These are phyloP conservation scores for Parauchenoglanis ngamensis DNA, from an alignment of 2,797 vertebrate genomes.

Conservation along the genomic window DNA sequence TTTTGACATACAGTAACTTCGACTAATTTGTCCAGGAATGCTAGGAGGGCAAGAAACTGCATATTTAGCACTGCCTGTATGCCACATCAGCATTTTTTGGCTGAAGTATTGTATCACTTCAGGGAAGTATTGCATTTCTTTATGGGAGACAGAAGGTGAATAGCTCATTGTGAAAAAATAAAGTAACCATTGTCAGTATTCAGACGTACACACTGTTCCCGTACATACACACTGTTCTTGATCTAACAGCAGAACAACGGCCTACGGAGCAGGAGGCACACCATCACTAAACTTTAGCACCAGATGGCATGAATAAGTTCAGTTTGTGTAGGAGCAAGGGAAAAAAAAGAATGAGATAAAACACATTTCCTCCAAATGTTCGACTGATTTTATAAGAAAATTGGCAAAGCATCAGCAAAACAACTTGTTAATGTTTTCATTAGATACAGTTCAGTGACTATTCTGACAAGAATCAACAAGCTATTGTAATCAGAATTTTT, in stretches of 20 bases:
- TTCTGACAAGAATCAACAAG: not conserved
- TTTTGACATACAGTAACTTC: not conserved
- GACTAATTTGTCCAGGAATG: slow-evolving; percentile 14
- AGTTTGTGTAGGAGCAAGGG: slow-evolving; percentile 51
- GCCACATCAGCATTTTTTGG: slow-evolving; percentile 1
- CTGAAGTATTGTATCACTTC: slow-evolving; percentile 11
- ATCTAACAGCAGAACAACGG: slow-evolving; percentile 43
- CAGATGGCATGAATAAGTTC: slow-evolving; percentile 57
- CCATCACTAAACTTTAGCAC: slow-evolving; percentile 54
- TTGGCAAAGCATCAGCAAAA: slow-evolving; percentile 1
- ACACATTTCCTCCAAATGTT: not conserved
- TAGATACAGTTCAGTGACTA: not conserved
- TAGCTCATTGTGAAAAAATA: slow-evolving; percentile 13
- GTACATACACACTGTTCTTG: slow-evolving; percentile 34
- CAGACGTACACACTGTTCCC: not conserved
- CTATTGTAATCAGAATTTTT: not conserved
- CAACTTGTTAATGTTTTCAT: no score
- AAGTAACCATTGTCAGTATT: not conserved
- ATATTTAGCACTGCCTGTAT: not conserved
- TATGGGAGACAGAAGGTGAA: slow-evolving; percentile 41
- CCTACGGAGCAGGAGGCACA: slow-evolving; percentile 40
- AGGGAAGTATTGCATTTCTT: slow-evolving; percentile 27
- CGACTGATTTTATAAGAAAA: not conserved
- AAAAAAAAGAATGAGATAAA: not conserved
- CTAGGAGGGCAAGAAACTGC: not conserved